A percentile compares a stretch with the other conserved stretches of the same genome.
Evolutionary conservation across 2,888 invertebrate species (phyloP).

Genomic region (Heliconius hortense): DNA sequence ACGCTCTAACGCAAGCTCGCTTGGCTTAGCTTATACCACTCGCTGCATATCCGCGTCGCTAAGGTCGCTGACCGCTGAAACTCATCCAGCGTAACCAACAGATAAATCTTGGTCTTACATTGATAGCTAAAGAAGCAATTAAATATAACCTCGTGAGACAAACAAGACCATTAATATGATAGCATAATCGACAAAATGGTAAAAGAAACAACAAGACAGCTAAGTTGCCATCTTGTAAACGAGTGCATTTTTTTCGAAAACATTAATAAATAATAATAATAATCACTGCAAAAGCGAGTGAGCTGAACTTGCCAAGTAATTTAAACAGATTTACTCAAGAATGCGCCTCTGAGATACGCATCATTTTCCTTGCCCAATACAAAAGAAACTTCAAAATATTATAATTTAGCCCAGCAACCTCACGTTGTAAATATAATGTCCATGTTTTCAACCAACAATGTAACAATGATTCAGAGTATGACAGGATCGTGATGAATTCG

Average conservation of each 20-base stretch:
- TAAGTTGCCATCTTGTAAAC: background rate
- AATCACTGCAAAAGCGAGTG: background rate
- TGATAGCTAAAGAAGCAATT: conserved; percentile 31
- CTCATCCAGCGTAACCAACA: conserved; percentile 68
- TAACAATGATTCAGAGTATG: conserved; percentile 68
- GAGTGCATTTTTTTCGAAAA: background rate
- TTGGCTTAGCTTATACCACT: conserved; percentile 30
- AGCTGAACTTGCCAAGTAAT: conserved; percentile 44
- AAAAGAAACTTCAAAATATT: conserved; percentile 41
- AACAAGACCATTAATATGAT: conserved; percentile 1
- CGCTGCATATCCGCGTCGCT: conserved; percentile 56
- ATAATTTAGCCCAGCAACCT: conserved; percentile 46
- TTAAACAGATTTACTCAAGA: conserved; percentile 51
- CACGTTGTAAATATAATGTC: conserved; percentile 54
- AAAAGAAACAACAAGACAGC: background rate
- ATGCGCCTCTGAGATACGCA: conserved; percentile 48
- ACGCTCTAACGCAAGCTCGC: conserved; percentile 46
- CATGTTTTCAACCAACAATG: conserved; percentile 46
- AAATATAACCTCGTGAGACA: conserved; percentile 6
- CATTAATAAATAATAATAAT: conserved; percentile 20
- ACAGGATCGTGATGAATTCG: conserved; percentile 64
- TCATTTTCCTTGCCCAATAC: conserved; percentile 38
- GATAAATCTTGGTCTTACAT: conserved; percentile 40
- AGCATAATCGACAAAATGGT: background rate
- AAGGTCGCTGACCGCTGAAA: conserved; percentile 76